Evolutionary conservation across 2,888 invertebrate genomes (phyloP), one percentile per base, ranked within the genome.

Genomic region (Mesodorylaimus sp.): DNA sequence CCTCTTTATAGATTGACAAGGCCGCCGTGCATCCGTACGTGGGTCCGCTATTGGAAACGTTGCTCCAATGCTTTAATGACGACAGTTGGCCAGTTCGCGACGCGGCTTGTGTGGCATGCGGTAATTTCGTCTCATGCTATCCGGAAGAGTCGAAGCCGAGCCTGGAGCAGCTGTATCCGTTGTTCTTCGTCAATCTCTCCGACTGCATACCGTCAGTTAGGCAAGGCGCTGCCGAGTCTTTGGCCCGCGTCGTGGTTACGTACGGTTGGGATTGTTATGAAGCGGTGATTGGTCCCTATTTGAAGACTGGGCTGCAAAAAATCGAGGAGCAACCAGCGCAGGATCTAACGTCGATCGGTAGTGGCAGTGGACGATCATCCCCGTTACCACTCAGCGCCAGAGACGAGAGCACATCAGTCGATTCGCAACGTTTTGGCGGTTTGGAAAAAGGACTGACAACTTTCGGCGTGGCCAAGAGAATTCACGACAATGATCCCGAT

Each of bases 41-140:
- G n/a, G 56, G 62, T 24, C 55, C 54, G 27, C 60, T 75, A 5
- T 57, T 74, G 39, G 65, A 68, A 45, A 69, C 73, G 1, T 61
- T 75, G 16, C 56, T 73, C 21, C 59, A 65, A 1, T 74, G 73
- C 56, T 74, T 75, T 58, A 64, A 66, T 55, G 74, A 75, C 63
- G 72, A 74, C 47, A 73, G 72, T 57, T 75, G 75, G 75, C 74
- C 74, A 50, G 75, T 75, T 19, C 60, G 75, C 58, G 75, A 75
- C 39, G 74, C 73, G 55, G 73, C 74, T 0, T 74, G 74, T 60
- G 64, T 74, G 32, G 74, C 74, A 1, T 71, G 71, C 65, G 74
- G 74, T 23, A 72, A 70, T 56, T 73, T 74, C 60, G 62, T 74
- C n/a, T 55, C 67, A 25, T 68, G 70, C 55, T 74, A 71, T 59